phyloP scores from a whole-genome alignment of 2,113 vertebrate genomes.

The Zosterops hypoxanthus region DNA sequence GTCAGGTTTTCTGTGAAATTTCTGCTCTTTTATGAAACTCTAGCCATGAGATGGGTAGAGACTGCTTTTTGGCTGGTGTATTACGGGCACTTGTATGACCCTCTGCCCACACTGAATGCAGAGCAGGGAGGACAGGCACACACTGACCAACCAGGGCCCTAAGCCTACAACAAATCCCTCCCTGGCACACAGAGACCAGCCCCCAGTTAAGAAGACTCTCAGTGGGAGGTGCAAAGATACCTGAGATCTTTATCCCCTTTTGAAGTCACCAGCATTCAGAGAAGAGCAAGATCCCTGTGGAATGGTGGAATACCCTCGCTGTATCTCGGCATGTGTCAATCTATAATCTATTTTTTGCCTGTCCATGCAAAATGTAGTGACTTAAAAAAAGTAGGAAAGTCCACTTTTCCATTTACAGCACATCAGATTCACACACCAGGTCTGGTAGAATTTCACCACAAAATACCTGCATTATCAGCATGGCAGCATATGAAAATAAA shows the following conservation, averaged over 20 bases:
- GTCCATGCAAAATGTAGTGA: background rate
- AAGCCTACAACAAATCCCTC: background rate
- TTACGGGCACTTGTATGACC: background rate
- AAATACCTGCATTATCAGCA: background rate
- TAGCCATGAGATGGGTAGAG: background rate
- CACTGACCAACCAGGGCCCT: rapidly evolving
- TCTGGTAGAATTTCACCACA: background rate
- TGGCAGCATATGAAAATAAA: background rate
- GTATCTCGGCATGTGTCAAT: background rate
- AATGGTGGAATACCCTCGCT: background rate
- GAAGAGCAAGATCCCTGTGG: background rate
- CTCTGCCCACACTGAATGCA: rapidly evolving
- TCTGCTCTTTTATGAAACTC: background rate
- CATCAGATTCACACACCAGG: background rate
- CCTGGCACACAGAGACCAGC: background rate
- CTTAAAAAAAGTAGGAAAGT: background rate
- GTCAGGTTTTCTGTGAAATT: background rate
- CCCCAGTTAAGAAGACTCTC: background rate
- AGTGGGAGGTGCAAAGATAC: slow-evolving; percentile 8
- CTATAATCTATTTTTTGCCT: background rate
- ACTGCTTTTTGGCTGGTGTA: background rate
- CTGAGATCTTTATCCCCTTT: slow-evolving; percentile 2
- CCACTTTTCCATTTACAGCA: background rate
- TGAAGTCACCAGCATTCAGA: slow-evolving; percentile 29
- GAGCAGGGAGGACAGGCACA: background rate